Evolutionary conservation across 1,140 invertebrate genomes (phyloP).

Genomic region (Tribolium madens): DNA sequence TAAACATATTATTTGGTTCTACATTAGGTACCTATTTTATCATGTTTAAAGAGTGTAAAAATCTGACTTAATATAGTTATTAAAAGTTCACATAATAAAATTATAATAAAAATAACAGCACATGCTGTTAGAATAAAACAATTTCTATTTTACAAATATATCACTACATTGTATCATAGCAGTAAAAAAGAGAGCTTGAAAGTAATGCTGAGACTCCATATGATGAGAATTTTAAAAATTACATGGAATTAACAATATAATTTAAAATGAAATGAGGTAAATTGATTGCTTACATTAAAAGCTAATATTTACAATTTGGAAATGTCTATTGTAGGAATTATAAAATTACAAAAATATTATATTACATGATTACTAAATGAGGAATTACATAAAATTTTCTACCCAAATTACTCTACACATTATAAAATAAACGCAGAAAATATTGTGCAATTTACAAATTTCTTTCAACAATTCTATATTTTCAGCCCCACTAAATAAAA

Average conservation of each 20-base stretch:
- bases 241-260: constrained; percentile 44
- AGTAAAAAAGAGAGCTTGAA: constrained; percentile 53
- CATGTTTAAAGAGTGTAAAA: neutral
- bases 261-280: constrained; percentile 45
- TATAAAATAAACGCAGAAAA: neutral
- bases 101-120: constrained; percentile 24
- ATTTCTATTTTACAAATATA: constrained; percentile 37
- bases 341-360: constrained; percentile 46
- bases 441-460: constrained; percentile 14
- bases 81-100: constrained; percentile 16
- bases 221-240: constrained; percentile 33
- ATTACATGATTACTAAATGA: constrained; percentile 7
- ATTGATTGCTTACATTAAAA: constrained; percentile 22
- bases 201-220: constrained; percentile 19
- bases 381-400: constrained; percentile 18
- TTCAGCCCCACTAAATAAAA: too few species aligned
- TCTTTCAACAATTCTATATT: neutral
- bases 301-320: constrained; percentile 40
- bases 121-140: constrained; percentile 7
- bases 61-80: constrained; percentile 30
- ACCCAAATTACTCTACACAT: neutral
- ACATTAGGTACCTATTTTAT: constrained; percentile 22
- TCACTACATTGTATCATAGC: constrained; percentile 42
- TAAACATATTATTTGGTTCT: constrained; percentile 17
- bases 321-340: constrained; percentile 10